Evolutionary conservation across 30 jellyfish, hydroid and myxozoan genomes (phyloP), one percentile per base, ranked within the genome.

Genomic region (Turritopsis dohrnii): DNA sequence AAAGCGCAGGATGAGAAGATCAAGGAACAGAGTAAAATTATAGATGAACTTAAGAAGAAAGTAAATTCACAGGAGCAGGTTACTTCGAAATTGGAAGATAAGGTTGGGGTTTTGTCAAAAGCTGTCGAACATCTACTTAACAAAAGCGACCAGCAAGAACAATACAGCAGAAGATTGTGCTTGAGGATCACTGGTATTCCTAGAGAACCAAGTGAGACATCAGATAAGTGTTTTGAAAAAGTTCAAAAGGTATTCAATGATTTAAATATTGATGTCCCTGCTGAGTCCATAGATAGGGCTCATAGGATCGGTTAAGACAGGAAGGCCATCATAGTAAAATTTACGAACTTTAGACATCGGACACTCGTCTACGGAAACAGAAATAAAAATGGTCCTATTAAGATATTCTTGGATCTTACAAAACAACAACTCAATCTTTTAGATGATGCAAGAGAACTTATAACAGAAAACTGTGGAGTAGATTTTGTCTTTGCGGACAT

Each of bases 221-320:
- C 72, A 16, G 72, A 54, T 18, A 16, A 18, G 18, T 54, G n/a
- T 18, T 54, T 54, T 54, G 18, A 54, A 54, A 54, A 54, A 54
- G 72, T 54, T 54, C 18, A 18, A 54, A 54, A 54, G 72, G 72
- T 54, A 54, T 54, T 18, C n/a, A n/a, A 54, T 16, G 72, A 54
- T 54, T 54, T 54, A 54, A n/a, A 54, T 54, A 18, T 54, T 16
- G 72, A 54, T 54, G n/a, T 54, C 18, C 18, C 72, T 54, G 72
- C 72, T 16, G n/a, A 54, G 18, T 18, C 18, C n/a, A 54, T 54
- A 16, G 72, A 54, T 54, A 18, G 72, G 18, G 72, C 72, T 54
- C 72, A 54, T n/a, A 18, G 72, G 19, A n/a, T 54, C 72, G 72
- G 72, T 54, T 16, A n/a, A 54, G 72, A 54, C 72, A 54, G n/a